Percentiles rank a stretch among this genome's conserved stretches.
Conservation (phyloP, 2,113 vertebrate species). For the Diphyllodes magnificus region DNA sequence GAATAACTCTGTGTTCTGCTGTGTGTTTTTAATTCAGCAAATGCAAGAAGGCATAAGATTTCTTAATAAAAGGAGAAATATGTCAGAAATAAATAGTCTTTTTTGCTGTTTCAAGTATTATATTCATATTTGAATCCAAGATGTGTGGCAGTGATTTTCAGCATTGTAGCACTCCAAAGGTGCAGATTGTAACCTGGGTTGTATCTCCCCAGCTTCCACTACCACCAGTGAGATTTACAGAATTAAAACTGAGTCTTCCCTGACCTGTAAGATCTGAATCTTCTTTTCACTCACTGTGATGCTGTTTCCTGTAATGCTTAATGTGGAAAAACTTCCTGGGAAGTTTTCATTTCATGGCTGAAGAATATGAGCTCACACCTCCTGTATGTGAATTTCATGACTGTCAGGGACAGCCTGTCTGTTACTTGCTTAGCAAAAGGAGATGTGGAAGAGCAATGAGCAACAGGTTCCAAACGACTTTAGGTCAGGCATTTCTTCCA, state of each 20-base stretch:
- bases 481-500: background rate
- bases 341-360: background rate
- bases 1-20: background rate
- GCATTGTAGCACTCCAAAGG: background rate
- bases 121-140: background rate
- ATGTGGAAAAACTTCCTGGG: background rate
- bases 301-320: background rate
- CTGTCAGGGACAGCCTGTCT: background rate
- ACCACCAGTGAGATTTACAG: background rate
- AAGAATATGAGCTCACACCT: background rate
- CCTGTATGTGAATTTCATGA: background rate
- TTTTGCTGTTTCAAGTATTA: background rate
- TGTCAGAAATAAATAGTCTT: background rate
- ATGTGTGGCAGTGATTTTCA: background rate
- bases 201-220: background rate
- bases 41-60: background rate
- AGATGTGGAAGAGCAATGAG: background rate
- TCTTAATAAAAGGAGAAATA: background rate
- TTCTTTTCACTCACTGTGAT: background rate
- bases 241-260: background rate
- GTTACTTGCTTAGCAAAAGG: background rate
- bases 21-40: background rate
- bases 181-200: background rate
- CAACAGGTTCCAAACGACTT: background rate
- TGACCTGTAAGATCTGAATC: background rate